A percentile compares a stretch with the other conserved stretches of the same genome.
Evolutionary conservation across 2,113 vertebrate species (phyloP).

Genomic region (Pelodiscus sinensis): DNA sequence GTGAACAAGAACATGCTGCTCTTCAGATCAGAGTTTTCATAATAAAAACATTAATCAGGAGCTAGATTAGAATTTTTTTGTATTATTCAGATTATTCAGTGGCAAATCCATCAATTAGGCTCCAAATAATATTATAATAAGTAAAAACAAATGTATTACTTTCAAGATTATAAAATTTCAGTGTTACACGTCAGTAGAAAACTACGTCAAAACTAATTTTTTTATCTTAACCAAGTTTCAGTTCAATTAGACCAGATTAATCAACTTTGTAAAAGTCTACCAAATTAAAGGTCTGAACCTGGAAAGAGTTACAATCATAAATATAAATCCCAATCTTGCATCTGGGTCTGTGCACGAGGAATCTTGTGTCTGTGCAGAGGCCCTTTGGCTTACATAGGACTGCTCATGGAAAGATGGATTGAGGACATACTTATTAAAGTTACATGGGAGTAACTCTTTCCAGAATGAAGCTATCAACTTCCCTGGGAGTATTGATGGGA

Average conservation of each 20-base stretch:
- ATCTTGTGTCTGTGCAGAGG: neutral
- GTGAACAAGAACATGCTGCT: neutral
- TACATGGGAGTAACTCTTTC: neutral
- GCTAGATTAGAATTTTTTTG: neutral
- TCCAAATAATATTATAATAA: neutral
- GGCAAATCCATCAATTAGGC: neutral
- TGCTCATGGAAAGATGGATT: neutral
- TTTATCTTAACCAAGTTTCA: neutral
- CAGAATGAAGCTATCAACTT: slow-evolving; percentile 6
- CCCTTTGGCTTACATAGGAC: neutral
- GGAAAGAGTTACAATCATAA: neutral
- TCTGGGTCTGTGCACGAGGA: neutral
- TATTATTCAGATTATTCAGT: neutral
- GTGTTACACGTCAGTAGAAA: neutral
- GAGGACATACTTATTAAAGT: neutral
- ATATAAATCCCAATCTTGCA: neutral
- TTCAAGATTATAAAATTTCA: neutral
- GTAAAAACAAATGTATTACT: neutral
- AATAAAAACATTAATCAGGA: neutral
- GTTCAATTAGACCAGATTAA: neutral
- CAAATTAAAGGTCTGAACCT: neutral
- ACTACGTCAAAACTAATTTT: neutral
- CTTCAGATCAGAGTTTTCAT: neutral
- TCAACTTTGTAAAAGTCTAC: neutral
- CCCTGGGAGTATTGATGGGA: slow-evolving; percentile 6